Evolutionary conservation across 2,113 vertebrate genomes (phyloP).

Genomic region (Gnathonemus echidnorhynchus): DNA sequence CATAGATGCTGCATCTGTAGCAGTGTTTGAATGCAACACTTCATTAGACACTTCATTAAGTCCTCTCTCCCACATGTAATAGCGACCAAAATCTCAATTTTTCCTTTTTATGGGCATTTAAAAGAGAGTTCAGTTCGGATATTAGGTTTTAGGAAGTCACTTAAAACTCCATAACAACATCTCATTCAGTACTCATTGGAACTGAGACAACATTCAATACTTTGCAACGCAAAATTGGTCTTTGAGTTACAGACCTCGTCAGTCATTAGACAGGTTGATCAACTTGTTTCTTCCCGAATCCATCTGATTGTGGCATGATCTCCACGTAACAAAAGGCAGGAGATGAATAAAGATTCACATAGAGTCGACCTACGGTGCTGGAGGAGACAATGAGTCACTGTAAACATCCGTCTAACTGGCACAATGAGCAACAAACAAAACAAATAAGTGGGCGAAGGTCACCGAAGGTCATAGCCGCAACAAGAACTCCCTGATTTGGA

Average conservation of each 20-base stretch:
- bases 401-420: background rate
- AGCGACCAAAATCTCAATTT: background rate
- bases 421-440: background rate
- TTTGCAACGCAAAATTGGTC: background rate
- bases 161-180: background rate
- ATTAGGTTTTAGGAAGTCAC: background rate
- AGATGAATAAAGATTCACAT: background rate
- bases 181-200: background rate
- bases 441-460: background rate
- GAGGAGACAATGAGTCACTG: constrained; percentile 7
- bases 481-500: background rate
- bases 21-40: constrained; percentile 2
- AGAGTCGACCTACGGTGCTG: too few relatives aligned
- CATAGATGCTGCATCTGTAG: background rate
- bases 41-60: background rate
- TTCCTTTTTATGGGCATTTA: background rate
- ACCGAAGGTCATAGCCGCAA: background rate
- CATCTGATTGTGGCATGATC: background rate
- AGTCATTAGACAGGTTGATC: background rate
- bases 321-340: background rate
- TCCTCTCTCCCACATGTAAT: background rate
- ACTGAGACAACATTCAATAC: background rate
- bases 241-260: background rate
- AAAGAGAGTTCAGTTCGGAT: background rate
- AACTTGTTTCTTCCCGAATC: background rate